Base-by-base conservation (phyloP, 23 tunicate species). In the Corella eumyota region DNA sequence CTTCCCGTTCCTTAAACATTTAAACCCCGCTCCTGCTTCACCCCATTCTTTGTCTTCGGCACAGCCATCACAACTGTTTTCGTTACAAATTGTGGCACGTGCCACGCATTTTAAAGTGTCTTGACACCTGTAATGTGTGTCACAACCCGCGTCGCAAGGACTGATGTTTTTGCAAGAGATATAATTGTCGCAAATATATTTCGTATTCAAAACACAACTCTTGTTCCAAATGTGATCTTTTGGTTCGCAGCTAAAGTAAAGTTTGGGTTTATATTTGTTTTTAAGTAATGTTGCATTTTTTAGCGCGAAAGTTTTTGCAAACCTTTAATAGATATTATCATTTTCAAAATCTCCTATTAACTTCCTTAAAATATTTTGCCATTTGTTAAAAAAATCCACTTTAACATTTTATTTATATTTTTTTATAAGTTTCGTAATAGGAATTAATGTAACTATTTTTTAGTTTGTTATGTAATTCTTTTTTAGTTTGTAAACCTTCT, bases 11-110 rank as follows among this genome's bases (percentile, higher is more conserved):
- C 88, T 67, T 2, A 61, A 36, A 34, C 96, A 88, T 47, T 72
- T 72, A 61, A 88, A 88, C 25, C 96, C 96, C 26, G 54, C 34
- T 2, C 96, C 96, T 30, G 78, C 61, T n/a, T 34, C n/a, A n/a
- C n/a, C 51, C 96, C 96, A 88, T 23, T 78, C 96, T 6, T 40
- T 50, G 23, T 73, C 80, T 78, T 73, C 77, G 29, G 48, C 33
- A 48, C 96, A 88, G 6, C 73, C 96, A 36, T 77, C 60, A 53
- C 96, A 88, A 7, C 71, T 47, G 45, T 88, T 55, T 6, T 71
- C 77, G 34, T 88, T 81, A 62, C 96, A 88, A 4, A 88, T 40
- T 1, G 85, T 48, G n/a, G 68, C 29, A 20, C 96, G 67, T 24
- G 59, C 64, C 23, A 34, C 45, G 32, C 87, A 88, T 25, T 29